Conservation (phyloP, 1,140 invertebrate species). For the Forficula auricularia region DNA sequence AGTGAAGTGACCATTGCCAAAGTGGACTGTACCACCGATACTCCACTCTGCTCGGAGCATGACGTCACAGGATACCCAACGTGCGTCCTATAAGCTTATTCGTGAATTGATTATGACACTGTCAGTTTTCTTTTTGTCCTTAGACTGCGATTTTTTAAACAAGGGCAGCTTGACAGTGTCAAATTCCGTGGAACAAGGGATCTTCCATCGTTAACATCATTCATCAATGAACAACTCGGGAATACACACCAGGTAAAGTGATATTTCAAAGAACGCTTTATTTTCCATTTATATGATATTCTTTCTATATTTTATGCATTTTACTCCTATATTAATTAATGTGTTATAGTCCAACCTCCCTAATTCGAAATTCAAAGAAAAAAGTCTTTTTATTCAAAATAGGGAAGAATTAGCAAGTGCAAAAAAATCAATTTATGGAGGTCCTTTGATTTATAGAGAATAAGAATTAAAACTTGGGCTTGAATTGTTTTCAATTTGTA, state of each 20-base stretch:
- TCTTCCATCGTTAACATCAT: slow-evolving; percentile 46
- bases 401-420: no score
- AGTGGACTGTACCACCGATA: slow-evolving; percentile 61
- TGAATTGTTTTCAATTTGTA: no score
- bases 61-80: slow-evolving; percentile 58
- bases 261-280: no score
- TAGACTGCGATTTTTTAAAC: slow-evolving; percentile 56
- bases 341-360: no score
- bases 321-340: no score
- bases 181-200: slow-evolving; percentile 54
- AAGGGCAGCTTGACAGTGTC: slow-evolving; percentile 35
- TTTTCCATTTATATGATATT: no score
- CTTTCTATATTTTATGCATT: no score
- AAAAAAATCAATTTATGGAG: no score
- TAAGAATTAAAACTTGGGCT: no score
- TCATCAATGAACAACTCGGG: slow-evolving; percentile 50
- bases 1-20: slow-evolving; percentile 45
- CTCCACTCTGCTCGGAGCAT: slow-evolving; percentile 45
- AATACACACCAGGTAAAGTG: slow-evolving; percentile 22
- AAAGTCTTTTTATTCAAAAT: no score
- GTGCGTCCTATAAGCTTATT: slow-evolving; percentile 22
- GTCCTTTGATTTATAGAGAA: no score
- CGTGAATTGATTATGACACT: slow-evolving; percentile 3
- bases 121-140: slow-evolving; percentile 8
- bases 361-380: no score